Base-by-base conservation (phyloP, 2,797 vertebrate genomes). In the Leucoraja ocellata region DNA sequence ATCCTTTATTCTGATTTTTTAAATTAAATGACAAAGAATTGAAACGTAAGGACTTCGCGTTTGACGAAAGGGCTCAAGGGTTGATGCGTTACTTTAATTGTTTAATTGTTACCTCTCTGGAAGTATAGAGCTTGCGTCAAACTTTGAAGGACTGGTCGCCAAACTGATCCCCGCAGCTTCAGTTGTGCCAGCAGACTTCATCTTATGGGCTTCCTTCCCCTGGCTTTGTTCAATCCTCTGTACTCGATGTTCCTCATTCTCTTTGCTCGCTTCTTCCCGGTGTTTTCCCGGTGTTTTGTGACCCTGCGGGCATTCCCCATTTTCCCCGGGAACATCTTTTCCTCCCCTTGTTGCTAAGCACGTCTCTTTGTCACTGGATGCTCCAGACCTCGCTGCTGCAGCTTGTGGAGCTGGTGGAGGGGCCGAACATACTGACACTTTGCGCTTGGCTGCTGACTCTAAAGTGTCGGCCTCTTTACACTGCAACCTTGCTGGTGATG, bases 241-340 rank as follows among this genome's bases (percentile, higher is more conserved):
- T 0, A 0, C 11, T 28, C 54, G 46, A 74, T 92, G 14, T 76
- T 39, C 46, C 71, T 76, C 71, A 76, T 92, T 58, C 23, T 76
- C 14, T 74, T 11, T 28, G 71, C 39, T 92, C 61, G 65, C 58
- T 83, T 68, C 32, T 92, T 39, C 92, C 58, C 58, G 94, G 32
- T 92, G 77, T 28, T 94, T 94, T 77, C 94, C 94, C 79, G 93
- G 93, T 36, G 95, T 95, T 83, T 94, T 95, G 93, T 95, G 95
- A 28, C 94, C 94, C 77, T 94, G 93, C 2, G 81, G 93, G 10
- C 94, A 93, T 68, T 95, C 95, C 79, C 94, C 93, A 93, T 94
- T 96, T 91, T 94, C 94, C 83, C 94, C 91, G 0, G 95, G 94
- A 93, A 95, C 95, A 84, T 95, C 95, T 88, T 95, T 95, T 21